Base-by-base conservation (phyloP, 1,140 invertebrate species). In the Bombus pascuorum region DNA sequence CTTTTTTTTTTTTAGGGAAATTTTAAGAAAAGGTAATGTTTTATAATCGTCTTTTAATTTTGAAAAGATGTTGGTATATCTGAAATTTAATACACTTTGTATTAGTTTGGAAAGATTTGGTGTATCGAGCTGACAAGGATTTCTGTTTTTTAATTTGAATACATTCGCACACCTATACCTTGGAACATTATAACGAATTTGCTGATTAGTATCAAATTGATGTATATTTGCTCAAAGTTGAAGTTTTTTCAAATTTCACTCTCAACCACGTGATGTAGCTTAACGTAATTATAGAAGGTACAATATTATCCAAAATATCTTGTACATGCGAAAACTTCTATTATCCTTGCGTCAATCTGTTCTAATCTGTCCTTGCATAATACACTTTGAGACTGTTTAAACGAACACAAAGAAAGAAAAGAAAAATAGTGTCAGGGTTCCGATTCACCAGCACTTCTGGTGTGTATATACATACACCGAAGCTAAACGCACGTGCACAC, bases 371-470 rank as follows among this genome's bases (percentile, higher is more conserved):
- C 18, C 71, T 77, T 71, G 57, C 71, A 47, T 72, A 83, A 81
- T 59, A 62, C 65, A 75, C 42, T 84, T 88, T 34, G 84, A 88
- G 44, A 80, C 66, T 86, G 80, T 72, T 76, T 39, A 15, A 68
- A 68, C 44, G 9, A 25, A 34, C 32, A 22, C 18, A 32, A 32
- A 42, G 73, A 9, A 13, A 22, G 18, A 22, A 18, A 22, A 13
- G n/a, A 22, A 62, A 34, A 57, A 74, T 5, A 53, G 44, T 89
- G 83, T 75, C 42, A 88, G 71, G 34, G 25, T 70, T 83, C 76
- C 75, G 78, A 88, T 85, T 79, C 78, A 83, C 72, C n/a, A 39
- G 77, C 77, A 89, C 81, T 85, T 85, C 57, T 39, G 53, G 75
- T 65, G 78, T 68, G 72, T 74, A 81, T 76, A 76, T 78, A 86